Percentiles rank a stretch among this genome's conserved stretches.
Evolutionary conservation across 1,140 invertebrate species (phyloP).

Genomic region (Zaprionus davidi): DNA sequence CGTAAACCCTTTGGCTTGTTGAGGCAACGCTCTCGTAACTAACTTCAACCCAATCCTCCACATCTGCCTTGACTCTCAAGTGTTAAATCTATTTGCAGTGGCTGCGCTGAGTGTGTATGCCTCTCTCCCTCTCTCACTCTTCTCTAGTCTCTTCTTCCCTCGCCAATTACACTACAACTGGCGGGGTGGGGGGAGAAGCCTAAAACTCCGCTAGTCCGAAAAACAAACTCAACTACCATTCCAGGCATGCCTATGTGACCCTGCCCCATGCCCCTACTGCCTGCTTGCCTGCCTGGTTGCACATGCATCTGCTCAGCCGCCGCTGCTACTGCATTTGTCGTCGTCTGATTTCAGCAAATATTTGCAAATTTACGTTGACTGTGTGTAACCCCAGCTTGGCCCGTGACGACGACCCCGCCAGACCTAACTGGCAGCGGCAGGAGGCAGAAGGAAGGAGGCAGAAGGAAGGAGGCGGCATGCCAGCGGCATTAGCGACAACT

Average conservation of each 20-base stretch:
- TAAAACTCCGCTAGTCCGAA: conserved; percentile 49
- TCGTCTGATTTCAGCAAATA: conserved; percentile 78
- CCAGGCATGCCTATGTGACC: conserved; percentile 46
- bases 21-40: neutral
- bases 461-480: conserved; percentile 25
- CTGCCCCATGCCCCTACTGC: neutral
- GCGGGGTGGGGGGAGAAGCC: neutral
- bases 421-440: conserved; percentile 2
- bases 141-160: neutral
- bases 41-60: neutral
- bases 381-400: conserved; percentile 59
- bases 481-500: conserved; percentile 77
- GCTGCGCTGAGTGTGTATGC: conserved; percentile 2
- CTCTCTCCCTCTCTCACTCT: neutral
- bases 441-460: neutral
- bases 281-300: conserved; percentile 10
- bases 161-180: neutral
- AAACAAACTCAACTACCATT: conserved; percentile 62
- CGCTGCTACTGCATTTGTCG: conserved; percentile 54
- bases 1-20: conserved; percentile 13
- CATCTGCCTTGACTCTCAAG: conserved; percentile 29
- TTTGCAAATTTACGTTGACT: conserved; percentile 81
- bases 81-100: conserved; percentile 53
- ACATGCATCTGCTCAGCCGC: conserved; percentile 41
- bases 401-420: conserved; percentile 59